phyloP scores from a whole-genome alignment of 2,797 vertebrate species.

The Synanceia verrucosa region DNA sequence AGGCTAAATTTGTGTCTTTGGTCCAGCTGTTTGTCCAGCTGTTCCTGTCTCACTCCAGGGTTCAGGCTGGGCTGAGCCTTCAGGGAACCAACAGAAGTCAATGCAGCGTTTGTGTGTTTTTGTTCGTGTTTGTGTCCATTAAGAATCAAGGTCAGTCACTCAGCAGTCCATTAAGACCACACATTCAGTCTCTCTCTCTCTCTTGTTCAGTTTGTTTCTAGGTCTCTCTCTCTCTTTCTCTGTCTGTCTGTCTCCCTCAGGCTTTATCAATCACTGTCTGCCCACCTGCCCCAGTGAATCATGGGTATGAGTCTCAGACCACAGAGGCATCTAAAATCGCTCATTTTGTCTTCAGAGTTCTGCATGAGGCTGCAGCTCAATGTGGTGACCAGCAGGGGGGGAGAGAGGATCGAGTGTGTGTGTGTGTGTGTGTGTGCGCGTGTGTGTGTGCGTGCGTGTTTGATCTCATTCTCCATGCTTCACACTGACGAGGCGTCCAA shows the following conservation, averaged over 20 bases:
- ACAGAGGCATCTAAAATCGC: not conserved
- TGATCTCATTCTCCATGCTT: too few species aligned
- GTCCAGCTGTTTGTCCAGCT: slow-evolving; percentile 25
- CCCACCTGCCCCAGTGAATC: slow-evolving; percentile 27
- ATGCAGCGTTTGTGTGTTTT: slow-evolving; percentile 24
- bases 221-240: slow-evolving; percentile 26
- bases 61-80: slow-evolving; percentile 43
- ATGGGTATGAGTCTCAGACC: slow-evolving; percentile 23
- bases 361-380: slow-evolving; percentile 1
- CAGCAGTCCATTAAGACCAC: slow-evolving; percentile 65
- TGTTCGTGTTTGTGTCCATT: slow-evolving; percentile 51
- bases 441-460: too few species aligned
- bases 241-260: slow-evolving; percentile 18
- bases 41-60: not conserved
- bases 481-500: slow-evolving; percentile 39
- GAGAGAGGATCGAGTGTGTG: slow-evolving; percentile 39
- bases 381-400: slow-evolving; percentile 50
- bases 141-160: slow-evolving; percentile 72
- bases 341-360: not conserved
- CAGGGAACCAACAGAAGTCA: slow-evolving; percentile 45
- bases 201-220: slow-evolving; percentile 47
- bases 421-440: slow-evolving; percentile 11
- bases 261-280: slow-evolving; percentile 58
- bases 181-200: slow-evolving; percentile 27
- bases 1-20: not conserved